These are phyloP conservation scores for Pangasius sanitwongsei DNA, from an alignment of 2,797 vertebrate species.

Conservation along the genomic window DNA sequence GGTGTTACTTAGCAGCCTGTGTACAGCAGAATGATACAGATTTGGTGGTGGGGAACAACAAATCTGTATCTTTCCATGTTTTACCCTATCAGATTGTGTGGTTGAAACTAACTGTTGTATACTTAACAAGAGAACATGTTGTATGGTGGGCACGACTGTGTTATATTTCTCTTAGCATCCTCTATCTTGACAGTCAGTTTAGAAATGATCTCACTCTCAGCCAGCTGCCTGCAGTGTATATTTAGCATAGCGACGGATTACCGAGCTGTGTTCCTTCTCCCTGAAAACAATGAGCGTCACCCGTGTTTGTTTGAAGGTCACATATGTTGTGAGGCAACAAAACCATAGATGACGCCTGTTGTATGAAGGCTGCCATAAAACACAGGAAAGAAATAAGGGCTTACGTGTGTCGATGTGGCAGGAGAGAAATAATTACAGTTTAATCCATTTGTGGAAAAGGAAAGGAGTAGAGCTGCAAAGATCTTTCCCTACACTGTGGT, in stretches of 20 bases:
- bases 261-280: not conserved
- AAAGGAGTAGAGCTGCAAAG: not conserved
- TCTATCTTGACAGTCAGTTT: not conserved
- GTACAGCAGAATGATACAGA: not conserved
- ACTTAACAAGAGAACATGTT: not conserved
- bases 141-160: not conserved
- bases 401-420: not conserved
- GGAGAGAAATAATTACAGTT: not conserved
- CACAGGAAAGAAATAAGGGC: slow-evolving; percentile 17
- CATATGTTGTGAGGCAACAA: slow-evolving; percentile 11
- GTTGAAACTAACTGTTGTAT: not conserved
- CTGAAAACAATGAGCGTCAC: slow-evolving; percentile 19
- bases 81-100: not conserved
- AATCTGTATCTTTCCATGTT: not conserved
- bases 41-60: not conserved
- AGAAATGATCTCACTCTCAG: slow-evolving; percentile 29
- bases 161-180: not conserved
- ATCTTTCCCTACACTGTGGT: not conserved
- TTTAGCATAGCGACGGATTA: slow-evolving; percentile 14
- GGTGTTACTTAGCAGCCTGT: not conserved
- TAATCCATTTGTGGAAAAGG: not conserved
- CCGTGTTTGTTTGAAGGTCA: slow-evolving; percentile 24
- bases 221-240: slow-evolving; percentile 16
- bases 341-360: not conserved
- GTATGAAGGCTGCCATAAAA: not conserved